Evolutionary conservation across 2,113 vertebrate genomes (phyloP), one percentile per base, ranked within the genome.

Genomic region (Apaloderma vittatum): DNA sequence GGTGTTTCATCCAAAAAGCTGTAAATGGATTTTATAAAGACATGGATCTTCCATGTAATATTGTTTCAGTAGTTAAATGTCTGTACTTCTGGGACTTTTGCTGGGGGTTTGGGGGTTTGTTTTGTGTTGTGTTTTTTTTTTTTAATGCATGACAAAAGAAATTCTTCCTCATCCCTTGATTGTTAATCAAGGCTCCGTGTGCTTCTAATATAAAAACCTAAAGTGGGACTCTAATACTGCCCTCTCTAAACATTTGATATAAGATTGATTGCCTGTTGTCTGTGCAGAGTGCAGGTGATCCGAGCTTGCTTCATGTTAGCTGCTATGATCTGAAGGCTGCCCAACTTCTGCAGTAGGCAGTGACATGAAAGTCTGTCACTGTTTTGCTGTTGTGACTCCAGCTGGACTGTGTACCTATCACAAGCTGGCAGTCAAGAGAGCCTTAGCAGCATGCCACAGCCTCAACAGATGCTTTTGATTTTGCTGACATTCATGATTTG

Each of bases 391-490:
- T 88, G 82, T 77, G 90, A 54, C 58, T 89, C 68, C 49, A 46
- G 7, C 43, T 68, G 62, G 71, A 40, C 88, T 88, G 30, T 86
- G 77, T 54, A 79, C 92, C 26, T 91, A 88, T 92, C 95, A 51
- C 80, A 79, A n/a, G 54, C 80, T 91, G 91, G 86, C 92, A 92
- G 78, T 46, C 9, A 9, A 26, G 70, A 81, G 80, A 93, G 52
- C 65, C 77, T 93, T 93, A 95, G 88, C 76, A 92, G 86, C 36
- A 24, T 95, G 88, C 88, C 80, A 85, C 80, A 86, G 40, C 91
- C 86, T 91, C 68, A 94, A 92, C 95, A 96, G 88, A 97, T 97
- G 95, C 94, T 96, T 96, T 94, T 74, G 80, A 94, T 97, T 97
- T 94, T 87, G 86, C 92, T 96, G 96, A 96, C 92, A 88, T 92